Conservation (phyloP, 2,888 invertebrate species). For the Drosophila niveifrons region DNA sequence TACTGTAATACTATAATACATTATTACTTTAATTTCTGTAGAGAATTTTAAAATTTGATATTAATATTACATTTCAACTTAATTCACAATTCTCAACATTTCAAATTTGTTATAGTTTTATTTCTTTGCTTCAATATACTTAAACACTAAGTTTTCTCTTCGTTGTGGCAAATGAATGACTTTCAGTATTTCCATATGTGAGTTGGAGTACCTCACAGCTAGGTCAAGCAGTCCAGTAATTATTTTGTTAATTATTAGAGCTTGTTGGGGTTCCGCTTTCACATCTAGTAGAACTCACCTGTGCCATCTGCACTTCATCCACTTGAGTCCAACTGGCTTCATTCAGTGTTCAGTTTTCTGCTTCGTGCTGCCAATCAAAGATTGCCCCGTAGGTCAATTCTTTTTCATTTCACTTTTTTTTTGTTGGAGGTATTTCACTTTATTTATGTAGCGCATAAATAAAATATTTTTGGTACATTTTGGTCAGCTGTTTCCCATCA, state of each 20-base stretch:
- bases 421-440: conserved; percentile 47
- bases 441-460: conserved; percentile 76
- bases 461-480: conserved; percentile 71
- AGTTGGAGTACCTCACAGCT: not conserved
- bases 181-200: not conserved
- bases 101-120: too few relatives aligned
- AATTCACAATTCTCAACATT: too few relatives aligned
- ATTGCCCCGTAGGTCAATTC: conserved; percentile 20
- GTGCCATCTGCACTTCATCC: conserved; percentile 56
- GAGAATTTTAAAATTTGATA: too few relatives aligned
- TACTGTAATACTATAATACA: too few relatives aligned
- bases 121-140: too few relatives aligned
- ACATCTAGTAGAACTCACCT: conserved; percentile 30
- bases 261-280: conserved; percentile 15
- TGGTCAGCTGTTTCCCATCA: conserved; percentile 79
- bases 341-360: conserved; percentile 46
- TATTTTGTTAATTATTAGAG: not conserved
- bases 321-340: conserved; percentile 23
- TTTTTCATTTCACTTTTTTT: conserved; percentile 22
- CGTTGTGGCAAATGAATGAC: not conserved
- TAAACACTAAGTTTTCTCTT: not conserved
- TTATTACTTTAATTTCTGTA: too few relatives aligned
- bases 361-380: conserved; percentile 65
- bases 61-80: too few relatives aligned
- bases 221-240: not conserved